Percentiles rank a stretch among this genome's conserved stretches.
Conservation (phyloP, 2,888 invertebrate genomes). For the Drosophila cracens region DNA sequence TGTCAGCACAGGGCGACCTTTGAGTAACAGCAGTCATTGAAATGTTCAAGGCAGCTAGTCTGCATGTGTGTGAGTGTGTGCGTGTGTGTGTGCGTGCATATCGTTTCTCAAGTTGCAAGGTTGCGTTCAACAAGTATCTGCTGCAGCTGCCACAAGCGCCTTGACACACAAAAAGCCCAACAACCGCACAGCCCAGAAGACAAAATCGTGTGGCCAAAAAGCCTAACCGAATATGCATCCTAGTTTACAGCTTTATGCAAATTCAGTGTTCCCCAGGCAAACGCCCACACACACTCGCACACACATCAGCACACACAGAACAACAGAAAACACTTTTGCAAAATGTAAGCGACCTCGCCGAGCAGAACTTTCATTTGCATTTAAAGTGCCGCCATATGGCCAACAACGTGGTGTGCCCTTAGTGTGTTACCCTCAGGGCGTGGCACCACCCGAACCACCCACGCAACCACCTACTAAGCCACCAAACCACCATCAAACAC, state of each 20-base stretch:
- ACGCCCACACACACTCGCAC: conserved; percentile 6
- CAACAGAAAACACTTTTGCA: conserved; percentile 64
- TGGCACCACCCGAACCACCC: conserved; percentile 15
- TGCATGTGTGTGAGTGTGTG: conserved; percentile 12
- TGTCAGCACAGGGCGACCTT: conserved; percentile 53
- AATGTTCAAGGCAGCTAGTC: conserved; percentile 59
- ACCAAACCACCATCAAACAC: neutral
- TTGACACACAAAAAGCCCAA: conserved; percentile 75
- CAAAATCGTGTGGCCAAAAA: conserved; percentile 63
- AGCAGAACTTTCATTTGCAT: conserved; percentile 77
- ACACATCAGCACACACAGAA: conserved; percentile 8
- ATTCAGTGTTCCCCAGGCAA: conserved; percentile 52
- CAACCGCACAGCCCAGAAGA: conserved; percentile 51
- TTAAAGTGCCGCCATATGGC: conserved; percentile 79
- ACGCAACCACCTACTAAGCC: neutral
- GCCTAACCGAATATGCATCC: conserved; percentile 75
- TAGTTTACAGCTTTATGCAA: conserved; percentile 75
- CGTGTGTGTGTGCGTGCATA: conserved; percentile 11
- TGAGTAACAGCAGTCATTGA: conserved; percentile 44
- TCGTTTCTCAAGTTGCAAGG: conserved; percentile 61
- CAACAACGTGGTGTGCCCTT: conserved; percentile 56
- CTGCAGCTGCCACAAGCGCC: conserved; percentile 54
- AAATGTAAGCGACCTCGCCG: conserved; percentile 77
- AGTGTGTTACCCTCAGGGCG: conserved; percentile 41
- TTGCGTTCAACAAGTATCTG: conserved; percentile 73